Evolutionary conservation across 2,888 invertebrate genomes (phyloP).

Genomic region (Coelopa pilipes): DNA sequence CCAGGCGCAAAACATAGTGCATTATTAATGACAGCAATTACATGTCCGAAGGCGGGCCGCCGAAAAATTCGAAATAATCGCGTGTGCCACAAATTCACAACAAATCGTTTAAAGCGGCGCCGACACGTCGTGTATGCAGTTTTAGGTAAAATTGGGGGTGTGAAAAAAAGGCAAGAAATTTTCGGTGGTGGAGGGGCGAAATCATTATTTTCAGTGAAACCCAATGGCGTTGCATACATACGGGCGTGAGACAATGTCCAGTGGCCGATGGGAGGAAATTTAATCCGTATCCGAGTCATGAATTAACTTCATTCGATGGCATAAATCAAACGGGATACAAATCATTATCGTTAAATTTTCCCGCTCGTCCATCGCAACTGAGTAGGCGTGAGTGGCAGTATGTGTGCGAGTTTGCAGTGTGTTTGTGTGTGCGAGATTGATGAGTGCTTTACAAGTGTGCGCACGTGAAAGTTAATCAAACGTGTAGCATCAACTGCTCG

Average conservation of each 20-base stretch:
- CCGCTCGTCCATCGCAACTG: too few relatives aligned
- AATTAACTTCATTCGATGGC: conserved; percentile 15
- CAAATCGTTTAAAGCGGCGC: not conserved
- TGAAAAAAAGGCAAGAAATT: not conserved
- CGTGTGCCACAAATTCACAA: too few relatives aligned
- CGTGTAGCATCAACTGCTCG: conserved; percentile 5
- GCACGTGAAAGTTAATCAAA: conserved; percentile 12
- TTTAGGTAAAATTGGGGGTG: not conserved
- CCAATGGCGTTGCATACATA: not conserved
- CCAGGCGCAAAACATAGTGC: too few relatives aligned
- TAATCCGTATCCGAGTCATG: conserved; percentile 10
- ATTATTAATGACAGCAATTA: too few relatives aligned
- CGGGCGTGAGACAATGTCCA: not conserved
- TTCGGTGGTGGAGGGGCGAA: not conserved
- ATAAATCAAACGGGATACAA: conserved; percentile 22
- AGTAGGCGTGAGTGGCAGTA: not conserved
- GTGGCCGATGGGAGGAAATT: not conserved
- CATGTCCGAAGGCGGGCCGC: too few relatives aligned
- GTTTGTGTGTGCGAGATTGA: not conserved
- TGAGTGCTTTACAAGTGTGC: not conserved
- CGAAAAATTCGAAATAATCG: too few relatives aligned
- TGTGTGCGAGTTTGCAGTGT: not conserved
- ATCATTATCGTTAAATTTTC: conserved; percentile 18
- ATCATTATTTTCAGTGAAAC: conserved; percentile 1
- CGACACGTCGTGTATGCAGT: not conserved